phyloP scores from a whole-genome alignment of 2,797 vertebrate species.

The Falco berigora region DNA sequence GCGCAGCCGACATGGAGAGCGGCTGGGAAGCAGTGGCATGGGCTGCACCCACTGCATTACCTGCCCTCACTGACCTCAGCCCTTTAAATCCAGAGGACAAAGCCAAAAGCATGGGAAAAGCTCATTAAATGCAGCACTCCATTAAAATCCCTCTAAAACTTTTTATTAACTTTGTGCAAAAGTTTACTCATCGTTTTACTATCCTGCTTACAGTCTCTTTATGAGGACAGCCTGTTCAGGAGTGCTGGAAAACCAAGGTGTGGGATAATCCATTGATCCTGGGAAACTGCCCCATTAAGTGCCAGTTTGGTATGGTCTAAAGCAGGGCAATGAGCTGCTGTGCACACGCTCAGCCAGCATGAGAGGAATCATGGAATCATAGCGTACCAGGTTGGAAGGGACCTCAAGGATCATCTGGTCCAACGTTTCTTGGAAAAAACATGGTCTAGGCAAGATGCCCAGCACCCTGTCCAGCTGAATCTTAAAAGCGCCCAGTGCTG shows the following conservation, averaged over 20 bases:
- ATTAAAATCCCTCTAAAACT: background rate
- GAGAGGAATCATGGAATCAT: background rate
- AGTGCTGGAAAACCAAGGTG: background rate
- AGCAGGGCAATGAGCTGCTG: background rate
- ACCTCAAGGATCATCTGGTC: background rate
- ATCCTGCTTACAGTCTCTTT: background rate
- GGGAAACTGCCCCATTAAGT: background rate
- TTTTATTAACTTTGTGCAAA: background rate
- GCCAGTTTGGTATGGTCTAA: background rate
- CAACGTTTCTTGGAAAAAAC: background rate
- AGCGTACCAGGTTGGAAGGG: background rate
- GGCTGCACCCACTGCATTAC: background rate
- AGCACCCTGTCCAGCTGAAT: background rate
- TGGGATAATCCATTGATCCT: rapidly evolving
- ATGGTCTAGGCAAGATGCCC: background rate
- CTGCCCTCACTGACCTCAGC: background rate
- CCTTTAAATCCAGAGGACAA: background rate
- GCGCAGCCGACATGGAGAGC: background rate
- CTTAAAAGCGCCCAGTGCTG: background rate
- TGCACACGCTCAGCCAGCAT: rapidly evolving
- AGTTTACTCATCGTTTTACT: background rate
- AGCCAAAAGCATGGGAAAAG: constrained; percentile 3
- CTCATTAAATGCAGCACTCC: background rate
- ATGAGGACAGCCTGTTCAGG: background rate
- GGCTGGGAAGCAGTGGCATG: background rate